Conservation (phyloP, 2,113 vertebrate species). For the Sterrhoptilus dennistouni region DNA sequence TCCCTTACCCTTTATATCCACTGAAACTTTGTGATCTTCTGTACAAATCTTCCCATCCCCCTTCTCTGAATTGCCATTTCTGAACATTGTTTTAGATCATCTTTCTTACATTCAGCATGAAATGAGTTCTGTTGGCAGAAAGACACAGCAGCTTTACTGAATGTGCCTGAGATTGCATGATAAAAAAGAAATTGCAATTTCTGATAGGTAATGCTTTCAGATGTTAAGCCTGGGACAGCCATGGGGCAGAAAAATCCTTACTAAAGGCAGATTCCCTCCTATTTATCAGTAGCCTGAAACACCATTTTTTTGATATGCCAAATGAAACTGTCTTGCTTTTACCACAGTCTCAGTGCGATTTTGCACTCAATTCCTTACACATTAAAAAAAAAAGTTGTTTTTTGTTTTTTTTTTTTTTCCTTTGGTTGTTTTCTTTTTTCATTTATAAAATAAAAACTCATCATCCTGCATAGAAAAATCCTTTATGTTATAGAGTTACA, state of each 20-base stretch:
- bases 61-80: neutral
- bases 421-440: neutral
- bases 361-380: neutral
- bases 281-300: neutral
- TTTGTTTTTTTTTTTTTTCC: no score
- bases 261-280: neutral
- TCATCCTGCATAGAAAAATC: neutral
- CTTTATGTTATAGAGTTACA: neutral
- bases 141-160: neutral
- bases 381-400: neutral
- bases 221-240: neutral
- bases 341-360: neutral
- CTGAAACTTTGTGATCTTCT: neutral
- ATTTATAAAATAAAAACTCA: neutral
- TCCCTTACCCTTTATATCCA: neutral
- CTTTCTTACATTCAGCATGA: neutral
- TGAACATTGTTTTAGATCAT: neutral
- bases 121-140: neutral
- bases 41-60: neutral
- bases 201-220: neutral
- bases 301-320: fast-evolving
- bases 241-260: neutral
- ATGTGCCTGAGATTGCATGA: neutral
- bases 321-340: neutral
- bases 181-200: slow-evolving; percentile 17